These are phyloP conservation scores for Xestia sexstrigata DNA, from an alignment of 2,888 invertebrate species.

Conservation along the genomic window DNA sequence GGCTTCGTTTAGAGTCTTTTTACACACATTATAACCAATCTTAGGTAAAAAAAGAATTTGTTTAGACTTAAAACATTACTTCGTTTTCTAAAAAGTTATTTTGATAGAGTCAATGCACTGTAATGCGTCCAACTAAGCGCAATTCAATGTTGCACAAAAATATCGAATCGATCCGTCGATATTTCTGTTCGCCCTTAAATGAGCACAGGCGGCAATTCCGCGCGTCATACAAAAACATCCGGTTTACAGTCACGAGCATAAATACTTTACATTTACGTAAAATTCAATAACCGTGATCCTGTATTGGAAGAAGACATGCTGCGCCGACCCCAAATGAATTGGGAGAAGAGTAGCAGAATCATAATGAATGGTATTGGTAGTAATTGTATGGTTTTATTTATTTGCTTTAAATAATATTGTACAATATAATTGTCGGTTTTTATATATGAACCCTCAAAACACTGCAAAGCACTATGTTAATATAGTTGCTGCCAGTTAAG, in stretches of 20 bases:
- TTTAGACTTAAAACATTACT: background rate
- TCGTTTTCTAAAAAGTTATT: background rate
- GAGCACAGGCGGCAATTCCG: conserved; percentile 29
- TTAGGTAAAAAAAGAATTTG: background rate
- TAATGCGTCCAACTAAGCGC: background rate
- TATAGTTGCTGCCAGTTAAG: too few species aligned
- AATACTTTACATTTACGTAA: background rate
- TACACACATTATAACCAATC: too few species aligned
- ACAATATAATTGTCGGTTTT: too few species aligned
- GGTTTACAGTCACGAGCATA: background rate
- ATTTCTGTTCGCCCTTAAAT: conserved; percentile 17
- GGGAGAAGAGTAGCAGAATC: background rate
- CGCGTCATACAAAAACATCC: conserved; percentile 51
- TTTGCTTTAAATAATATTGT: too few species aligned
- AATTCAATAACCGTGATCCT: too few species aligned
- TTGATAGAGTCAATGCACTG: background rate
- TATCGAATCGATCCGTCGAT: conserved; percentile 15
- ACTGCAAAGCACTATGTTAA: too few species aligned
- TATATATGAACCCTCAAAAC: too few species aligned
- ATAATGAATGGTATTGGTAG: background rate
- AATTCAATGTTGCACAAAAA: conserved; percentile 15
- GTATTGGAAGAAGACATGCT: background rate
- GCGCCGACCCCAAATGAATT: background rate
- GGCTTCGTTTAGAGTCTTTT: too few species aligned
- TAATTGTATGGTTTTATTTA: background rate